These are phyloP conservation scores for Diprion similis DNA, from an alignment of 1,140 invertebrate species.

Conservation along the genomic window DNA sequence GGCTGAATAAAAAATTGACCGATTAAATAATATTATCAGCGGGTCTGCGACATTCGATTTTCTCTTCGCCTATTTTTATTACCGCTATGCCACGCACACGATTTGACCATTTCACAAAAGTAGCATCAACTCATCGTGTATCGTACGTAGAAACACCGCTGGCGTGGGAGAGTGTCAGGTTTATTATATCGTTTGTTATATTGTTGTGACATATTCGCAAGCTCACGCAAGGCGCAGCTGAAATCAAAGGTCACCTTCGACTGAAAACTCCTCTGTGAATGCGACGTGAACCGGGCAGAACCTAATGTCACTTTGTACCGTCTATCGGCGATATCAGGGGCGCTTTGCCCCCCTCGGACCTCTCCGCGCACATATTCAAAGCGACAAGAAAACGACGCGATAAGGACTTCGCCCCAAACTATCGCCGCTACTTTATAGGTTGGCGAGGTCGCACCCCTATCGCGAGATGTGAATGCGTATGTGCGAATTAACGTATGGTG, in stretches of 20 bases:
- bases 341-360: not conserved
- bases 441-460: not conserved
- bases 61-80: no score
- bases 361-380: not conserved
- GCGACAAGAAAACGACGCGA: slow-evolving; percentile 6
- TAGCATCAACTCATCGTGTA: not conserved
- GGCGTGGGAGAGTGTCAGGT: no score
- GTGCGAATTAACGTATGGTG: not conserved
- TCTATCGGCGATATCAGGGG: not conserved
- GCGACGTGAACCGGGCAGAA: not conserved
- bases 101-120: not conserved
- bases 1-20: no score
- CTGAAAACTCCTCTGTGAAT: not conserved
- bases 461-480: not conserved
- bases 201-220: not conserved
- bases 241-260: not conserved
- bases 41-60: no score
- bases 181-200: not conserved
- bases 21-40: no score
- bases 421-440: not conserved
- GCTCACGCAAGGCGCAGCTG: not conserved
- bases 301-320: slow-evolving; percentile 1
- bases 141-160: not conserved
- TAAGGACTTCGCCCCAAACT: not conserved
- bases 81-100: not conserved